Base-by-base conservation (phyloP, 2,113 vertebrate species). In the Percopsis transmontana region DNA sequence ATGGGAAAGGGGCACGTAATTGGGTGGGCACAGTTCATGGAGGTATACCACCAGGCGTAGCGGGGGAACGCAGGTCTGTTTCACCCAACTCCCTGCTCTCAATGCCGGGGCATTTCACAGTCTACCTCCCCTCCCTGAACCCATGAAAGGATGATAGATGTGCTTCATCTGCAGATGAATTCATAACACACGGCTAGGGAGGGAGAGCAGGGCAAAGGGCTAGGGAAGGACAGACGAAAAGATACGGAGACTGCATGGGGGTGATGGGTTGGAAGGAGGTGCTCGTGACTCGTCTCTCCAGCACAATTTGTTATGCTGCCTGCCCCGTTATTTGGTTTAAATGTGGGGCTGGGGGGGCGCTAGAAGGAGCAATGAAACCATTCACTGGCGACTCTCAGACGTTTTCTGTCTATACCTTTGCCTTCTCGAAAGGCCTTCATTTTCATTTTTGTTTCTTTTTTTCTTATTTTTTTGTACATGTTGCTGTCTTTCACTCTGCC, bases 141-240 rank as follows among this genome's bases (percentile, higher is more conserved):
- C 77, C 41, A 8, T 88, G 88, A 88, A 86, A 88, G 84, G 64
- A 88, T 88, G 87, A 89, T 88, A 76, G 77, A 91, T 91, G 73
- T 77, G 78, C 68, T 86, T 79, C 83, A 84, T 91, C 87, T 85
- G 76, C 55, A 80, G 69, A 88, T 85, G 70, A 80, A 89, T 88
- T 82, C 73, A 68, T 76, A 88, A 84, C 71, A 81, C 85, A 80
- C 53, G 82, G 65, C 78, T 27, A 58, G 74, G 74, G 76, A 65
- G 45, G 13, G 45, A 48, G 45, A 48, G 45, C 15, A 16, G 59
- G 74, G 64, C 62, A 54, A 65, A 52, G 62, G 75, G 71, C 74
- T 66, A n/a, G 69, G 59, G 67, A 76, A 85, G 76, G 79, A 74
- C 72, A 69, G 56, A 33, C 70, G 45, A 50, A 38, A 62, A 57